Percentiles rank a stretch among this genome's conserved stretches.
Conservation (phyloP, 2,888 invertebrate genomes). For the Lysandra bellargus region DNA sequence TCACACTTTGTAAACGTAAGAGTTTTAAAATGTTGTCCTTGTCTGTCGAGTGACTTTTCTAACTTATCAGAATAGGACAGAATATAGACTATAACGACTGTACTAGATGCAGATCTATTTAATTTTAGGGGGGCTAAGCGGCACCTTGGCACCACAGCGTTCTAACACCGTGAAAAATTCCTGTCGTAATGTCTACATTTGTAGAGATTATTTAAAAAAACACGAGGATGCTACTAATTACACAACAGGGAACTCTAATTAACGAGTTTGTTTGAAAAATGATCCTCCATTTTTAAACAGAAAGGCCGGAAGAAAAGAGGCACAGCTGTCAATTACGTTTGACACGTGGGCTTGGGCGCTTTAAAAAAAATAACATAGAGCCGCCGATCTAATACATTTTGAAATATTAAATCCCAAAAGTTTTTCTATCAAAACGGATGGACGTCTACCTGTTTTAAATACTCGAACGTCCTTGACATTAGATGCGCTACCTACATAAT, state of each 20-base stretch:
- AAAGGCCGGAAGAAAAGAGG: conserved; percentile 22
- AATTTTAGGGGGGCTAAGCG: no score
- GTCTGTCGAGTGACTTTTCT: background rate
- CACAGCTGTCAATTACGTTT: conserved; percentile 17
- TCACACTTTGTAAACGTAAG: no score
- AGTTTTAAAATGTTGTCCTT: background rate
- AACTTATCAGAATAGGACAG: background rate
- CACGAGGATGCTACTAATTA: background rate
- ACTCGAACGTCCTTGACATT: conserved; percentile 26
- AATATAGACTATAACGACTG: no score
- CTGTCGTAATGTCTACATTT: background rate
- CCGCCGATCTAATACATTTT: conserved; percentile 12
- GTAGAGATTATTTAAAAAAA: conserved; percentile 6
- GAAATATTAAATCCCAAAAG: conserved; percentile 6
- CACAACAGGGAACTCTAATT: conserved; percentile 19
- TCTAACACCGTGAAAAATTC: background rate
- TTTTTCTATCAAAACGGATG: background rate
- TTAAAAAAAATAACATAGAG: conserved; percentile 14
- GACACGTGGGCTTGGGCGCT: background rate
- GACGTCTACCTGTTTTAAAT: conserved; percentile 26
- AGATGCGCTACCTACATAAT: conserved; percentile 20
- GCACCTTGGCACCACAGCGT: background rate
- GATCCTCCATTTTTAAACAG: conserved; percentile 12
- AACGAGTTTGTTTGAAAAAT: conserved; percentile 21
- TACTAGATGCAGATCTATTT: no score